Evolutionary conservation across 2,888 invertebrate species (phyloP).

Genomic region (Phytoseiulus persimilis): DNA sequence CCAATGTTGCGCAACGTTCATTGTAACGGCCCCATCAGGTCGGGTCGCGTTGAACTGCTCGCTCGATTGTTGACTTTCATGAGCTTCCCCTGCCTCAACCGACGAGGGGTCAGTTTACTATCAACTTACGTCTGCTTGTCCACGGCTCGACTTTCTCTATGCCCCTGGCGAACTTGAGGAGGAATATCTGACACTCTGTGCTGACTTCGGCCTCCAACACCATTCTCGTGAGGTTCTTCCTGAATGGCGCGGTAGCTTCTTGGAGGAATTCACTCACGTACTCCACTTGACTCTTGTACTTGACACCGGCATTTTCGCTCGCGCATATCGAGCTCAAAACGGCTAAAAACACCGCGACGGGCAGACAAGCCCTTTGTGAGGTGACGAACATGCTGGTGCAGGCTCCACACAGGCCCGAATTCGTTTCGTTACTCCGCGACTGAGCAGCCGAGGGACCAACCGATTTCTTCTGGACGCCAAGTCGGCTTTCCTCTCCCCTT

Average conservation of each 20-base stretch:
- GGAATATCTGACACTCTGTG: slow-evolving; percentile 12
- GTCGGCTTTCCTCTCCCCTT: background rate
- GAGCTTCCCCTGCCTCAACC: background rate
- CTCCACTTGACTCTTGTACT: background rate
- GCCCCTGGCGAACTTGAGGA: background rate
- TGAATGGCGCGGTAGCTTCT: background rate
- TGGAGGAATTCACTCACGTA: background rate
- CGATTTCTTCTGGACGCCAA: background rate
- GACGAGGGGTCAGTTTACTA: background rate
- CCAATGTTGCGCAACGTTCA: too few relatives aligned
- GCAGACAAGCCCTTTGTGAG: background rate
- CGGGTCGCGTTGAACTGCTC: background rate
- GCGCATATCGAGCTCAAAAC: background rate
- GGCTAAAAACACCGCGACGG: background rate
- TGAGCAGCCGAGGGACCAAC: background rate
- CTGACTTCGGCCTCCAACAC: slow-evolving; percentile 23
- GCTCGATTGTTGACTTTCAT: background rate
- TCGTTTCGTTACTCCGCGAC: background rate
- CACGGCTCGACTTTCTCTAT: background rate
- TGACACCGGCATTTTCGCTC: background rate
- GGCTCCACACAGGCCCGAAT: background rate
- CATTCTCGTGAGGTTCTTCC: background rate
- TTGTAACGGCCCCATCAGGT: too few relatives aligned
- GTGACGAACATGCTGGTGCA: background rate
- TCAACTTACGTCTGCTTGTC: slow-evolving; percentile 18